These are phyloP conservation scores for Pocillopora verrucosa DNA, from an alignment of 64 coral and sea anemone genomes.

Conservation along the genomic window DNA sequence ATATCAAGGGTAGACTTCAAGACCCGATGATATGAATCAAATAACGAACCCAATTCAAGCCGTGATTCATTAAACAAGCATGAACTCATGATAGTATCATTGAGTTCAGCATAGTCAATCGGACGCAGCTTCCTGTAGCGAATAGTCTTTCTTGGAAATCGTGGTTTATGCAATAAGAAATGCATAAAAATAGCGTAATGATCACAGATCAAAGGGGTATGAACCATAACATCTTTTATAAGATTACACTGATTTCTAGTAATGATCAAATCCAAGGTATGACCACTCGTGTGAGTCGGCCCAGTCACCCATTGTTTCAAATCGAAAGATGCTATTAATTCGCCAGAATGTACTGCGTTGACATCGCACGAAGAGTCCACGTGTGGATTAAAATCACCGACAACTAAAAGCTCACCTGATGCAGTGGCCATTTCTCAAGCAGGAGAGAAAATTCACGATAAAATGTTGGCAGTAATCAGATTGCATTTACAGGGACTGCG, in stretches of 20 bases:
- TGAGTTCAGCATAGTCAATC: conserved; percentile 7
- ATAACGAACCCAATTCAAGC: too few species aligned
- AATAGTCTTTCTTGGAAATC: conserved; percentile 5
- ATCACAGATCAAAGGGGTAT: background rate
- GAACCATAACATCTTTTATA: background rate
- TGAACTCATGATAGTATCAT: background rate
- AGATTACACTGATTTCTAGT: conserved; percentile 4
- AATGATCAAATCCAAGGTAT: background rate
- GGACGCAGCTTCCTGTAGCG: conserved; percentile 3
- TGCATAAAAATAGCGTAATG: conserved; percentile 7
- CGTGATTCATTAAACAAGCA: background rate
- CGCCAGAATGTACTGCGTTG: too few species aligned
- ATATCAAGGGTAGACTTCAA: conserved; percentile 36
- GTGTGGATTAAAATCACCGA: too few species aligned
- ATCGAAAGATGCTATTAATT: too few species aligned
- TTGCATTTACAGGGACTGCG: too few species aligned
- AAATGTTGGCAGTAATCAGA: too few species aligned
- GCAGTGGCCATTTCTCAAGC: too few species aligned
- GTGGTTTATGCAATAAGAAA: conserved; percentile 20
- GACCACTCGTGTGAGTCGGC: too few species aligned
- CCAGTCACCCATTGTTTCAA: too few species aligned
- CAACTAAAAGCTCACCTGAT: too few species aligned
- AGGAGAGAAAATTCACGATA: too few species aligned
- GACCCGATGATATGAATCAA: conserved; percentile 12
- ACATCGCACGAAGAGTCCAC: too few species aligned